phyloP scores from a whole-genome alignment of 1,140 invertebrate genomes.

The Drosophila trapezifrons region DNA sequence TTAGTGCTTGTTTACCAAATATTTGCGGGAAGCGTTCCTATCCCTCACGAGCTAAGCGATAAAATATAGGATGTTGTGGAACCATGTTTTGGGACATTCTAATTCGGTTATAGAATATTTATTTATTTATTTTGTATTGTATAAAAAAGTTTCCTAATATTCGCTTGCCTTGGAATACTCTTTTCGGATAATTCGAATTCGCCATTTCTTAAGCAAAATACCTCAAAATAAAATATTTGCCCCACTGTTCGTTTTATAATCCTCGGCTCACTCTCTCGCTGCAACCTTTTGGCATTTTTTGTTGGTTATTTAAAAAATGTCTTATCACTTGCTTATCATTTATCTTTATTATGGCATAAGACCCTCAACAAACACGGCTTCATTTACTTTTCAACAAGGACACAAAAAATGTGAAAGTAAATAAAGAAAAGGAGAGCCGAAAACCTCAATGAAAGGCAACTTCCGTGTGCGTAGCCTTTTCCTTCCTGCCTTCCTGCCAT shows the following conservation, averaged over 20 bases:
- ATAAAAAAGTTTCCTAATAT: too few species aligned
- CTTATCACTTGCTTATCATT: slow-evolving; percentile 82
- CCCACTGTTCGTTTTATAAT: slow-evolving; percentile 24
- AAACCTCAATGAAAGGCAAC: slow-evolving; percentile 74
- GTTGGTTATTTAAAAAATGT: slow-evolving; percentile 62
- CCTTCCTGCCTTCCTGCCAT: slow-evolving; percentile 41
- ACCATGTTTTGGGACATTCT: background rate
- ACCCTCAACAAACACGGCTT: slow-evolving; percentile 78
- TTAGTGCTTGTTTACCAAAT: slow-evolving; percentile 55
- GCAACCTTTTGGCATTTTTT: slow-evolving; percentile 42
- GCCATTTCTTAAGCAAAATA: background rate
- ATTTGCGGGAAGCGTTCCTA: slow-evolving; percentile 29
- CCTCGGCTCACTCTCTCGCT: slow-evolving; percentile 5
- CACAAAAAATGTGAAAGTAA: slow-evolving; percentile 40
- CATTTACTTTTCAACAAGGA: slow-evolving; percentile 75
- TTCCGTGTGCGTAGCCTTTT: slow-evolving; percentile 76
- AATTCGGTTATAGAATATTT: background rate
- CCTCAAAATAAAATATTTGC: background rate
- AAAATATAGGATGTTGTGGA: slow-evolving; percentile 6
- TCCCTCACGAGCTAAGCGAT: slow-evolving; percentile 2
- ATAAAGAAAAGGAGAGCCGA: slow-evolving; percentile 33
- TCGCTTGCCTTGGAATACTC: too few species aligned
- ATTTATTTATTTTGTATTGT: too few species aligned
- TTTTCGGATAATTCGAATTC: too few species aligned
- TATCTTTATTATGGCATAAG: slow-evolving; percentile 80